Conservation (phyloP, 2,888 invertebrate species). For the Leptinotarsa rubiginosa region DNA sequence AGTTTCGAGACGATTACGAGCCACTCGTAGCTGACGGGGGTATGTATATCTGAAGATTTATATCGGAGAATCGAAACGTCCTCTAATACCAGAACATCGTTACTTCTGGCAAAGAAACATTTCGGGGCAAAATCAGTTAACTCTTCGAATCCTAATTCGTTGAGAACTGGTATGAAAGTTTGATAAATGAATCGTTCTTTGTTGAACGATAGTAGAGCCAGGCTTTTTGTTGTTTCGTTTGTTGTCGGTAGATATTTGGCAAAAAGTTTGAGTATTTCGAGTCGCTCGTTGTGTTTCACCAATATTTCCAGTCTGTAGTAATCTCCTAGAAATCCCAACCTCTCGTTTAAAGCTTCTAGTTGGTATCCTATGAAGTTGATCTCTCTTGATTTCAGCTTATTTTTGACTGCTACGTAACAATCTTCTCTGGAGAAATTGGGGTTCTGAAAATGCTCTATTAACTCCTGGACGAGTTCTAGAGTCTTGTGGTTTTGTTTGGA, state of each 20-base stretch:
- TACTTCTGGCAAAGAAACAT: constrained; percentile 59
- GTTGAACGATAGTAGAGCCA: constrained; percentile 43
- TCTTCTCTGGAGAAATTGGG: constrained; percentile 48
- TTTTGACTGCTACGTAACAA: constrained; percentile 48
- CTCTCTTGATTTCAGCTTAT: constrained; percentile 44
- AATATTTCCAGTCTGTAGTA: constrained; percentile 49
- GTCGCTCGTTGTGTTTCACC: neutral
- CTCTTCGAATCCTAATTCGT: constrained; percentile 48
- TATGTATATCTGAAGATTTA: constrained; percentile 27
- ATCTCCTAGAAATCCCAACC: constrained; percentile 54
- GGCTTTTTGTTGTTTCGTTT: constrained; percentile 40
- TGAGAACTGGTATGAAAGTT: constrained; percentile 61
- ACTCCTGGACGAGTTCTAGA: constrained; percentile 18
- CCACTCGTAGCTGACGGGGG: constrained; percentile 41
- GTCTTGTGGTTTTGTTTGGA: neutral
- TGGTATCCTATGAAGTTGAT: constrained; percentile 44
- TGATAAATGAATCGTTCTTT: constrained; percentile 63
- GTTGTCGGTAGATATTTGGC: constrained; percentile 51
- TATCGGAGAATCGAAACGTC: constrained; percentile 54
- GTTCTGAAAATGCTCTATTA: constrained; percentile 30
- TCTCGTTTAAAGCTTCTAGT: constrained; percentile 45
- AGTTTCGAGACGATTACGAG: constrained; percentile 47
- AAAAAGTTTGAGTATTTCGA: constrained; percentile 44
- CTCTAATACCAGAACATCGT: constrained; percentile 62
- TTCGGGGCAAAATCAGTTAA: constrained; percentile 55